Evolutionary conservation across 1,140 invertebrate genomes (phyloP).

Genomic region (Anoplolepis gracilipes): DNA sequence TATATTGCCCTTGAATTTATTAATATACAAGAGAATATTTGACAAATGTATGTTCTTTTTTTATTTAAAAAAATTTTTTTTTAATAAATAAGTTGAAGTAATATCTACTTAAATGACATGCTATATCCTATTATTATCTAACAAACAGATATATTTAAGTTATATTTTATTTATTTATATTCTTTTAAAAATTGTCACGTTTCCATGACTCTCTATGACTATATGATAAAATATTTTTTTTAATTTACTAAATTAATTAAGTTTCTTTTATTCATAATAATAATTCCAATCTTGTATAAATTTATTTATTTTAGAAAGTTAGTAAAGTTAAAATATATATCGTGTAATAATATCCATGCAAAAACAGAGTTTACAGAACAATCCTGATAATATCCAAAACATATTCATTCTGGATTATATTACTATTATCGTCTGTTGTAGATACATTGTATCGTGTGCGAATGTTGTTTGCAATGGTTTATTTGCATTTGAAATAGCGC

Average conservation of each 20-base stretch:
- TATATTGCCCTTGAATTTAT: too few species aligned
- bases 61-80: too few species aligned
- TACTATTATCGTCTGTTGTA: conserved; percentile 28
- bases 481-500: conserved; percentile 26
- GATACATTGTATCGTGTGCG: not conserved
- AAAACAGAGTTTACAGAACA: conserved; percentile 2
- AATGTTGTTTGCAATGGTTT: conserved; percentile 1
- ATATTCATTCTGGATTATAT: conserved; percentile 2
- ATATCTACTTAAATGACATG: too few species aligned
- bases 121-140: too few species aligned
- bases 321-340: not conserved
- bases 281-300: conserved; percentile 2
- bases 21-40: too few species aligned
- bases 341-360: conserved; percentile 8
- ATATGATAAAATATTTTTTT: too few species aligned
- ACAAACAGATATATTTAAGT: too few species aligned
- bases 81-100: too few species aligned
- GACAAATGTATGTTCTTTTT: too few species aligned
- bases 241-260: not conserved
- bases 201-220: too few species aligned
- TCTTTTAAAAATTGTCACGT: too few species aligned
- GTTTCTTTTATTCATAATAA: not conserved
- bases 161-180: too few species aligned
- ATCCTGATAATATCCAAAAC: not conserved
- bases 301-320: not conserved